Evolutionary conservation across 2,113 vertebrate genomes (phyloP), one percentile per base, ranked within the genome.

Genomic region (Papio anubis): DNA sequence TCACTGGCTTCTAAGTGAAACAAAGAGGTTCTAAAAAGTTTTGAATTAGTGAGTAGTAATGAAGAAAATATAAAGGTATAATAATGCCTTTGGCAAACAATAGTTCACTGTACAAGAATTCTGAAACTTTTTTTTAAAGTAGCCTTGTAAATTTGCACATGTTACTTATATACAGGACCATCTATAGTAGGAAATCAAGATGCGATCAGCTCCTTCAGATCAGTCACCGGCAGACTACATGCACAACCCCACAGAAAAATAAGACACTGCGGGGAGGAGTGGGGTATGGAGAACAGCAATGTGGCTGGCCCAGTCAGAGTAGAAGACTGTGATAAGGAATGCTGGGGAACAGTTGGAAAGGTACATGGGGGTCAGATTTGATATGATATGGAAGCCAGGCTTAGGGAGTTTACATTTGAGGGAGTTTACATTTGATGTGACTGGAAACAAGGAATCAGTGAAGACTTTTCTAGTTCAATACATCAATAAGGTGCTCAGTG

Each of bases 1-100:
- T 96, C 30, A 85, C 55, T 68, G 38, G 32, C 38, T 95, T 96
- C 76, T 79, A 79, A 95, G 59, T 87, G 38, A 96, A 95, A 90
- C 61, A 87, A 80, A 66, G 35, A 81, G n/a, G n/a, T 86, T 89
- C 30, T 93, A n/a, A 80, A 57, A 72, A 3, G 13, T 66, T 85
- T 72, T 89, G 35, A 88, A 76, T 85, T 85, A 80, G 82, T 18
- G 16, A 89, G 40, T n/a, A 88, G 52, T 45, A 25, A 61, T 8
- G 14, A 23, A 83, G 59, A 95, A 78, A 52, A 68, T 43, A 68
- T 38, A 43, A 96, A 90, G 20, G 57, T 55, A 30, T 14, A 64
- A 64, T 14, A 75, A 93, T 64, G 70, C 38, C 50, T 64, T 43
- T 23, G 27, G 59, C 80, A 43, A 14, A 88, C 35, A 88, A 50